phyloP scores from a whole-genome alignment of 2,888 invertebrate species.

The Synanthedon vespiformis region DNA sequence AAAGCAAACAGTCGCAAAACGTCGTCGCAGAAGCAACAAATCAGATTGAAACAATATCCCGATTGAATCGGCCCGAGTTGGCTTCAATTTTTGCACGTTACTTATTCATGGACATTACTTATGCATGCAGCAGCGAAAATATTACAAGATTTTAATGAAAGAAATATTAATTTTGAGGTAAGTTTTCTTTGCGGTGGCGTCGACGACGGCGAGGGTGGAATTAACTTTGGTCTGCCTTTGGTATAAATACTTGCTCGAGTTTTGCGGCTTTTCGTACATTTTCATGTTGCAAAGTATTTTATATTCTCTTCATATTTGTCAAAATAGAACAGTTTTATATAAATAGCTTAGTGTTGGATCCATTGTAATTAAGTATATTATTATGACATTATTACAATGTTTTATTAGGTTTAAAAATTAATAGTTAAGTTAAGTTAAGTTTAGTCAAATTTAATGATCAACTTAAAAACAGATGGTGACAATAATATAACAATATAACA shows the following conservation, averaged over 20 bases:
- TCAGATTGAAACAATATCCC: slow-evolving; percentile 7
- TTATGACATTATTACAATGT: no score
- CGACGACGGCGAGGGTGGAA: slow-evolving; percentile 41
- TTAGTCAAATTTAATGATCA: no score
- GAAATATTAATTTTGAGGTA: slow-evolving; percentile 70
- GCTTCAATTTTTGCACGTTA: slow-evolving; percentile 53
- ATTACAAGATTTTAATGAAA: slow-evolving; percentile 73
- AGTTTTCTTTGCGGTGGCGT: slow-evolving; percentile 60
- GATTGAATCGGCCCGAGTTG: slow-evolving; percentile 9
- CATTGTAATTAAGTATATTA: no score
- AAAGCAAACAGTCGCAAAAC: background rate
- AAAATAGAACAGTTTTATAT: no score
- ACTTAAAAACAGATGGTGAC: no score
- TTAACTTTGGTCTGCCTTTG: slow-evolving; percentile 37
- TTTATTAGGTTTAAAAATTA: no score
- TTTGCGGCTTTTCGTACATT: background rate
- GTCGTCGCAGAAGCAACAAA: background rate
- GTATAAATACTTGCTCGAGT: slow-evolving; percentile 1
- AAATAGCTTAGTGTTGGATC: no score
- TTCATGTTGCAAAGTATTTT: no score
- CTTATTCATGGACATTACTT: slow-evolving; percentile 69
- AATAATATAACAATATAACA: no score
- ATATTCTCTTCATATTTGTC: no score
- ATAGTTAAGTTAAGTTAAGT: no score
- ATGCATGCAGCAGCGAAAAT: slow-evolving; percentile 72